Percentiles rank a stretch among this genome's conserved stretches.
phyloP scores from a whole-genome alignment of 2,113 vertebrate genomes.

The Glaucomys volans region DNA sequence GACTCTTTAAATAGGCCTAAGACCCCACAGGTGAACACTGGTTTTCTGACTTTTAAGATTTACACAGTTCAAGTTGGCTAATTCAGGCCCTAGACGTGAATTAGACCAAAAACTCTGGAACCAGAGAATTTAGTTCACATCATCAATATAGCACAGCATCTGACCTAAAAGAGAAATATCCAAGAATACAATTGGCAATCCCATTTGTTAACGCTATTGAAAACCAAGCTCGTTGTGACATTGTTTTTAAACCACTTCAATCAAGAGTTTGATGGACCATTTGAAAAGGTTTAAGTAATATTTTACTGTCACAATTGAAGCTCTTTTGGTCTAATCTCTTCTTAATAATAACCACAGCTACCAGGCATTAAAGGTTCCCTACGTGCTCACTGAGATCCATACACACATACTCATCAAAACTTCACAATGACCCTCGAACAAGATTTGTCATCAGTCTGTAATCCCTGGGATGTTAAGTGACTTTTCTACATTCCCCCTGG shows the following conservation, averaged over 20 bases:
- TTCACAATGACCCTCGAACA: background rate
- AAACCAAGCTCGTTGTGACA: constrained; percentile 25
- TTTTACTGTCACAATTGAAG: constrained; percentile 38
- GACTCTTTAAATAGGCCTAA: background rate
- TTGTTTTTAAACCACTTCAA: constrained; percentile 17
- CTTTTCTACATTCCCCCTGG: background rate
- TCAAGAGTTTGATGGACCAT: constrained; percentile 49
- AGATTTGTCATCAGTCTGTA: constrained; percentile 16
- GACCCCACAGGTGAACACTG: background rate
- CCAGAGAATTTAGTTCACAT: constrained; percentile 46
- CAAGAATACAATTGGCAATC: constrained; percentile 36
- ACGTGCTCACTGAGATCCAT: background rate
- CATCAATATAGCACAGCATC: background rate
- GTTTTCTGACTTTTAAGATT: background rate
- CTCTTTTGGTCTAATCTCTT: background rate
- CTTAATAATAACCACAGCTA: background rate
- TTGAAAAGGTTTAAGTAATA: constrained; percentile 42
- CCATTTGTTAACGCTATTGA: background rate
- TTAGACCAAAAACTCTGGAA: constrained; percentile 58
- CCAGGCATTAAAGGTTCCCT: background rate
- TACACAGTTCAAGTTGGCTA: constrained; percentile 41
- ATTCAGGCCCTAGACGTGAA: constrained; percentile 3
- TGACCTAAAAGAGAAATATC: constrained; percentile 33
- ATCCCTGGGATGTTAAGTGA: background rate
- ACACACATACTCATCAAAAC: background rate